These are phyloP conservation scores for Sciurus niger DNA, from an alignment of 2,113 vertebrate species.

Conservation along the genomic window DNA sequence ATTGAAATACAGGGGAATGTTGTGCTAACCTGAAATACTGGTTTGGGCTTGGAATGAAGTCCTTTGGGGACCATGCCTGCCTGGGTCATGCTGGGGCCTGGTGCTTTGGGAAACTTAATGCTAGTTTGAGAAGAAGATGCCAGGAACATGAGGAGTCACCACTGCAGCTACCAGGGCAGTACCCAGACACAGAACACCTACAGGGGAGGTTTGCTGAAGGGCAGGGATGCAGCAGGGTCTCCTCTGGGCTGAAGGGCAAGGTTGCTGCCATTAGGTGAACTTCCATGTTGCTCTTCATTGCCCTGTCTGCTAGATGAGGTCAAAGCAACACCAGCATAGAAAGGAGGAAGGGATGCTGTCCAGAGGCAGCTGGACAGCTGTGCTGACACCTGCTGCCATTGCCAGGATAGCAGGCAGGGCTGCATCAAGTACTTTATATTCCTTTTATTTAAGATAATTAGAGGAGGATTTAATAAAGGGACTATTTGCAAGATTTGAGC, in stretches of 20 bases:
- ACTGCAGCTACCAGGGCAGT: neutral
- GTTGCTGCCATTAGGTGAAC: neutral
- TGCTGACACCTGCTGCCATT: neutral
- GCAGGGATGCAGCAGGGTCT: neutral
- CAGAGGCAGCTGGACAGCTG: neutral
- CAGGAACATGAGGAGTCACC: neutral
- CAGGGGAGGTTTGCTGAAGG: fast-evolving
- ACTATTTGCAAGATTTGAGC: constrained; percentile 21
- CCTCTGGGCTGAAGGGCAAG: neutral
- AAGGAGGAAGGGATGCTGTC: constrained; percentile 6
- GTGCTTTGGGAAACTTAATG: neutral
- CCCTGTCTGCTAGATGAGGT: neutral
- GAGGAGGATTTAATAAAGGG: constrained; percentile 48
- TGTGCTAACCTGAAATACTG: constrained; percentile 72
- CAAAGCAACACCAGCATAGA: neutral
- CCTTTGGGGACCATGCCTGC: constrained; percentile 43
- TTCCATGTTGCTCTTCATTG: neutral
- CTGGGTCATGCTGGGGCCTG: constrained; percentile 65
- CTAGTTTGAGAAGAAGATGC: neutral
- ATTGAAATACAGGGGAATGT: constrained; percentile 40
- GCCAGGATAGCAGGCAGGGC: neutral
- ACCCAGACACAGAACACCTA: neutral
- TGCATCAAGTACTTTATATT: neutral
- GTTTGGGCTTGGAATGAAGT: constrained; percentile 61
- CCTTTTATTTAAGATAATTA: neutral